Evolutionary conservation across 2,888 invertebrate species (phyloP).

Genomic region (Tholera decimalis): DNA sequence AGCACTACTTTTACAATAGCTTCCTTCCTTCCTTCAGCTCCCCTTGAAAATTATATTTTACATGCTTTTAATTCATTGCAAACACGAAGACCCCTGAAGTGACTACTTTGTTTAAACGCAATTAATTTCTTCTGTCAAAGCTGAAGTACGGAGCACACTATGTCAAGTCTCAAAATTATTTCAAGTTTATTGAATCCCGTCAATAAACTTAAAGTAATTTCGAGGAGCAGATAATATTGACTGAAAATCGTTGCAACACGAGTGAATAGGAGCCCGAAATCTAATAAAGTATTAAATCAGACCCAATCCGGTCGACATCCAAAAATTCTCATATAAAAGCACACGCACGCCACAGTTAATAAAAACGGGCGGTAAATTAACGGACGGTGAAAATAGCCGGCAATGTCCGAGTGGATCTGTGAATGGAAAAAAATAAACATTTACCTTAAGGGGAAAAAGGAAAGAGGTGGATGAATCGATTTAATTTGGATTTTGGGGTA

Average conservation of each 20-base stretch:
- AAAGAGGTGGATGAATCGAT: not conserved
- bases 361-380: conserved; percentile 41
- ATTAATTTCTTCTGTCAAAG: conserved; percentile 8
- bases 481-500: not conserved
- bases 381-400: conserved; percentile 28
- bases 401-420: conserved; percentile 19
- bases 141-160: not conserved
- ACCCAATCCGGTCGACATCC: conserved; percentile 10
- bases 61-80: not conserved
- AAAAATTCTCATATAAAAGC: conserved; percentile 23
- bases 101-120: not conserved
- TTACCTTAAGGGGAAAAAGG: conserved; percentile 17
- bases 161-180: conserved; percentile 3
- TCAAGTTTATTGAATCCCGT: no score
- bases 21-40: conserved; percentile 1
- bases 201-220: conserved; percentile 17
- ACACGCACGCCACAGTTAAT: conserved; percentile 20
- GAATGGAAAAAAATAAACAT: conserved; percentile 25
- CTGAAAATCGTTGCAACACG: conserved; percentile 23
- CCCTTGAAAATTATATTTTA: not conserved
- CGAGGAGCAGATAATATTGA: conserved; percentile 18
- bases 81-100: not conserved
- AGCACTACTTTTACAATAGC: conserved; percentile 1
- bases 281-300: conserved; percentile 33
- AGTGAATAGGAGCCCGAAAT: conserved; percentile 19